Evolutionary conservation across 2,797 vertebrate species (phyloP), one percentile per base, ranked within the genome.

Genomic region (Hypotaenidia philippensis): DNA sequence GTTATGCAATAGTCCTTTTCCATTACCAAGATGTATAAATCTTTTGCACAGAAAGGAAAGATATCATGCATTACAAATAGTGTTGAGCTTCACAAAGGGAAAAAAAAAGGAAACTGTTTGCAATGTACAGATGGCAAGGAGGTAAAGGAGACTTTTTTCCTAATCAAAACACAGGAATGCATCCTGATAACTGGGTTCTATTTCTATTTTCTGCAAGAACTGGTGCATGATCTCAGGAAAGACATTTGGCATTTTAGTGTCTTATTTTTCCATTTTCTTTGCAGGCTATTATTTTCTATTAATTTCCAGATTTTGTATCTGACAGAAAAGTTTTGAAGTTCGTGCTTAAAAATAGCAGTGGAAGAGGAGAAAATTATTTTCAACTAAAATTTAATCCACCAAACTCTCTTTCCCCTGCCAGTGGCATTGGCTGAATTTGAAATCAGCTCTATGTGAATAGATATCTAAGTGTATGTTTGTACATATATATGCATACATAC

Each of bases 271-370:
- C 21, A 9, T 91, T 91, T 96, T 85, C 29, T 83, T 75, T 66
- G 22, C 19, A 82, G 50, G 29, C 53, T 83, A 83, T 85, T 87
- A 50, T 75, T 85, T 93, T 87, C 66, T 38, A 57, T 65, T 80
- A 56, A 61, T 91, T 87, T 91, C 18, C 49, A 89, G 40, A 66
- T 60, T 83, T 94, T 78, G 38, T 29, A 19, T 65, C 75, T 81
- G 61, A 68, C 45, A 55, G 47, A 89, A 94, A 57, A 25, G 17
- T 91, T 95, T 95, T 87, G 34, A 89, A 71, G 41, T 57, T 13
- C 34, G 74, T 36, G 17, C 13, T n/a, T 91, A 80, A 83, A 94
- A 89, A 77, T 26, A 83, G 13, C 29, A 66, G 18, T 65, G 38
- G 25, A 70, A 78, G 60, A 63, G 26, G 25, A 89, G 40, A 83